Conservation (phyloP, 2,113 vertebrate species). For the Menura novaehollandiae region DNA sequence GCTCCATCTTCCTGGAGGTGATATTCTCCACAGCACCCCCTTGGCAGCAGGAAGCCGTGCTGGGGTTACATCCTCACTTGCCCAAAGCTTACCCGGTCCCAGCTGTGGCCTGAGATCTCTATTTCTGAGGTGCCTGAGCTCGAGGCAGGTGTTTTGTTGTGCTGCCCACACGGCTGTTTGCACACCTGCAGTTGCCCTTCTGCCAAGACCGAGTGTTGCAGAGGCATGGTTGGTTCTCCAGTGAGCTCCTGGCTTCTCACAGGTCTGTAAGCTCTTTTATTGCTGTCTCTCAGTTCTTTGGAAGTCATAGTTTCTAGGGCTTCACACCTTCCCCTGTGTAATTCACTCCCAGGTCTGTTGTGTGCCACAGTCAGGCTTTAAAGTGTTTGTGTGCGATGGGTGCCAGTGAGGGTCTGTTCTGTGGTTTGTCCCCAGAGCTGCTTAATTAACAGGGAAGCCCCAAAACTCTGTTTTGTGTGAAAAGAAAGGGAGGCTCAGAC, state of each 20-base stretch:
- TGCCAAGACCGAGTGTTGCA: fast-evolving
- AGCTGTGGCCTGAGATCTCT: not conserved
- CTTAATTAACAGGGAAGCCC: not conserved
- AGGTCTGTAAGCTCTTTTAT: not conserved
- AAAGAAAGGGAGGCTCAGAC: not conserved
- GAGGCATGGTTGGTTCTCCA: not conserved
- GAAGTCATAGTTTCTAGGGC: not conserved
- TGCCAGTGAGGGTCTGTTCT: not conserved
- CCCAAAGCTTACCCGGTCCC: not conserved
- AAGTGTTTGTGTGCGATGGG: not conserved
- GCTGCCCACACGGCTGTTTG: not conserved
- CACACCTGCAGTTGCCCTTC: not conserved
- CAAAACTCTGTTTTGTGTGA: not conserved
- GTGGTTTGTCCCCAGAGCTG: not conserved
- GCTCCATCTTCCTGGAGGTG: not conserved
- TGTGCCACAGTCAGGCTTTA: not conserved
- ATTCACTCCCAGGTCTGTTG: not conserved
- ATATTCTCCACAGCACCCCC: not conserved
- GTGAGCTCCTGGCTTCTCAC: not conserved
- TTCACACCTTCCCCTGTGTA: not conserved
- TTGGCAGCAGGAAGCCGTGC: not conserved
- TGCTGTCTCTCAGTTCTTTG: not conserved
- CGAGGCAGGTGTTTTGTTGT: not conserved
- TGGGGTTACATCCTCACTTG: not conserved
- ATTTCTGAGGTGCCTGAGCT: not conserved